Evolutionary conservation across 2,113 vertebrate genomes (phyloP).

Genomic region (Syngnathus typhle): DNA sequence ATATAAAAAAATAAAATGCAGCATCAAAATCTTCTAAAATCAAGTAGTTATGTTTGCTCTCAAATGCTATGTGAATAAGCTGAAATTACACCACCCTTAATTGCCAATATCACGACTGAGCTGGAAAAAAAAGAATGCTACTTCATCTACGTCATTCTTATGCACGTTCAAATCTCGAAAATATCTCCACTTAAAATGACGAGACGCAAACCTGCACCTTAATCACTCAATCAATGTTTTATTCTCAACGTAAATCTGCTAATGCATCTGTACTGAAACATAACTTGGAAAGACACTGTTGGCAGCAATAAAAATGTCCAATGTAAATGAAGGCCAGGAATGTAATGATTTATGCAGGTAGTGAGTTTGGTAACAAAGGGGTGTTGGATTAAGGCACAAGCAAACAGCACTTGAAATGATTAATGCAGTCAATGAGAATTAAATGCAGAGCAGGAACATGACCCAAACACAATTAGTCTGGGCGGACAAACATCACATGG

Average conservation of each 20-base stretch:
- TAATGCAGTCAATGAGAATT: conserved; percentile 67
- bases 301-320: not conserved
- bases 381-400: conserved; percentile 56
- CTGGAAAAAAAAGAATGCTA: not conserved
- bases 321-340: conserved; percentile 24
- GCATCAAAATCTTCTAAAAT: not conserved
- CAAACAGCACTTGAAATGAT: conserved; percentile 68
- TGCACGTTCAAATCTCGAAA: not conserved
- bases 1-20: not conserved
- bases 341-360: conserved; percentile 14
- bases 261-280: not conserved
- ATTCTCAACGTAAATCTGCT: not conserved
- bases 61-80: not conserved
- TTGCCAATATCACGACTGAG: not conserved
- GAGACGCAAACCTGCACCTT: not conserved
- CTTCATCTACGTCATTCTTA: not conserved
- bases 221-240: not conserved
- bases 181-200: not conserved
- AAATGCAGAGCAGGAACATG: conserved; percentile 69
- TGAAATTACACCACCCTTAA: not conserved
- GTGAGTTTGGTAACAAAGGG: conserved; percentile 14
- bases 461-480: conserved; percentile 72
- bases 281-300: not conserved
- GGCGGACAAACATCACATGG: conserved; percentile 65
- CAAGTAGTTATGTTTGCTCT: not conserved